Base-by-base conservation (phyloP, 2,797 vertebrate species). In the Heteromormyrus szaboi region DNA sequence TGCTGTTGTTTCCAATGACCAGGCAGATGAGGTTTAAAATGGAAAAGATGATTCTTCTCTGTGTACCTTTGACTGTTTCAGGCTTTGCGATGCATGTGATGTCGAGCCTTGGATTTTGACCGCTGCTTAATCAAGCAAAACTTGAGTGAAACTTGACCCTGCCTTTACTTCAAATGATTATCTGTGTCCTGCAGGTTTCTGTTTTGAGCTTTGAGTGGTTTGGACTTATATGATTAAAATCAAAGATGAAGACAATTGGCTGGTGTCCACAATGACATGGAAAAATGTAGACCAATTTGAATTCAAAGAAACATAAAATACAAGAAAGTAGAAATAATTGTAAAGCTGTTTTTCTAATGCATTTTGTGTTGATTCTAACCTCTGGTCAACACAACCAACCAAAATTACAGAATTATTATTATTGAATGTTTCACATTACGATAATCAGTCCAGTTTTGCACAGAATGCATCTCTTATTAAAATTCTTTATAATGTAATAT, bases 161-260 rank as follows among this genome's bases (percentile, higher is more conserved):
- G 46, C 41, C 3, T 37, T 81, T 90, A 81, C 56, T 90, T 86
- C 46, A 19, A 25, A 22, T 41, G 19, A 81, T 86, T 90, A 72
- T 72, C 29, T 79, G 37, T 79, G 72, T 44, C 41, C 37, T 79
- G 37, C 41, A 79, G 37, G 2, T 79, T 79, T 79, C 33, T 41
- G 14, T 79, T 79, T 8, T 37, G 14, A 25, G 72, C 37, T 44
- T 79, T n/a, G 37, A 19, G 19, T 7, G 37, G 19, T 79, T 46
- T 79, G 17, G 37, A 79, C n/a, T 41, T n/a, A 79, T 79, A n/a
- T n/a, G 6, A 79, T n/a, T 79, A 79, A 79, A 46, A 46, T 79
- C 72, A 79, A 44, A 44, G 72, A 41, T 37, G 33, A 76, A 19
- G 72, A 44, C 17, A 19, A 41, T 44, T 79, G 17, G 6, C 5